Percentiles rank a stretch among this genome's conserved stretches.
Conservation (phyloP, 2,888 invertebrate species). For the Melinaea marsaeus region DNA sequence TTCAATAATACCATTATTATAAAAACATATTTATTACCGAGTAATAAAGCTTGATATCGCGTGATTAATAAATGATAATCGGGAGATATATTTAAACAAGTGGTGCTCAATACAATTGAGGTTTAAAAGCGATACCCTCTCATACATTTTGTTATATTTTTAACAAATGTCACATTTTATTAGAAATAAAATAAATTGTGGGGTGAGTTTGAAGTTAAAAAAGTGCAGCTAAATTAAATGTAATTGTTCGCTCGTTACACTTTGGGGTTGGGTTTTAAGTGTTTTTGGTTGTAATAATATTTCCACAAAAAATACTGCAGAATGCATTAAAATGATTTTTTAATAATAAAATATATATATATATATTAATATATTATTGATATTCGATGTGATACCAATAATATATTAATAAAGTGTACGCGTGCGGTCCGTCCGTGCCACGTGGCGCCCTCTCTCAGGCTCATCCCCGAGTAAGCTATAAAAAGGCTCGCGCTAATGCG, state of each 20-base stretch:
- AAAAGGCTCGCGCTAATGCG: slow-evolving; percentile 45
- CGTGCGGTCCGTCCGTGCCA: no score
- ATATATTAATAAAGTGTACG: no score
- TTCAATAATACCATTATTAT: slow-evolving; percentile 24
- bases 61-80: slow-evolving; percentile 29
- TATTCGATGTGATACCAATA: no score
- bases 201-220: slow-evolving; percentile 68
- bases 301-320: background rate
- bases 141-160: slow-evolving; percentile 53
- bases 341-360: background rate
- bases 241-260: slow-evolving; percentile 75
- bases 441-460: background rate
- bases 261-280: slow-evolving; percentile 45
- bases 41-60: slow-evolving; percentile 23
- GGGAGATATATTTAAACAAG: slow-evolving; percentile 46
- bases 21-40: slow-evolving; percentile 20
- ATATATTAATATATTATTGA: background rate
- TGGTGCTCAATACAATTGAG: slow-evolving; percentile 69
- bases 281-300: background rate
- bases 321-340: background rate
- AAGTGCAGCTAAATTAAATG: slow-evolving; percentile 76
- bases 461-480: slow-evolving; percentile 29
- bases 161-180: slow-evolving; percentile 74
- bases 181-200: slow-evolving; percentile 47
- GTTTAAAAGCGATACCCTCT: slow-evolving; percentile 70